These are phyloP conservation scores for Mormyrus lacerda DNA, from an alignment of 2,113 vertebrate genomes.

Conservation along the genomic window DNA sequence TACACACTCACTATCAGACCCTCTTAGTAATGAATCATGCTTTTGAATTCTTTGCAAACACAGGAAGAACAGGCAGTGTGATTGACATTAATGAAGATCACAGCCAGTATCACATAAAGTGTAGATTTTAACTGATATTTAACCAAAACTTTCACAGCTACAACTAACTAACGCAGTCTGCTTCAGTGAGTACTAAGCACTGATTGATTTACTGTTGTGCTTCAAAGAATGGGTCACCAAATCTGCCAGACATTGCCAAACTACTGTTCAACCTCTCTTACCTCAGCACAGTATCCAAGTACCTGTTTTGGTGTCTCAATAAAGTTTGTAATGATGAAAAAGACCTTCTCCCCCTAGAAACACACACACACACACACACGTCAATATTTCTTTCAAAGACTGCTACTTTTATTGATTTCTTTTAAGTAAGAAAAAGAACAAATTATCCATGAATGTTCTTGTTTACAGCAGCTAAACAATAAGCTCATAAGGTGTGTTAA, in stretches of 20 bases:
- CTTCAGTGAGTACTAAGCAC: background rate
- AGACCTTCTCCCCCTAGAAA: constrained; percentile 72
- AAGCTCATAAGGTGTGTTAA: background rate
- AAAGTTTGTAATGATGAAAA: constrained; percentile 82
- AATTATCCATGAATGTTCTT: background rate
- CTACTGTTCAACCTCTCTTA: constrained; percentile 44
- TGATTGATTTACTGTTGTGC: background rate
- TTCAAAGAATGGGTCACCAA: background rate
- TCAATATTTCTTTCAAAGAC: background rate
- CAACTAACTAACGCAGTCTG: background rate
- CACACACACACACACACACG: constrained; percentile 16
- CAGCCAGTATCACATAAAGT: background rate
- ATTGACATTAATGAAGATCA: background rate
- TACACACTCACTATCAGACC: background rate
- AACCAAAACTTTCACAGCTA: background rate
- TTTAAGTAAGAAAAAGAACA: background rate
- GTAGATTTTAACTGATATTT: background rate
- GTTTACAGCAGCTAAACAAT: background rate
- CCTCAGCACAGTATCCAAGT: constrained; percentile 77
- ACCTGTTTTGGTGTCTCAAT: constrained; percentile 80
- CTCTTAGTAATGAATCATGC: background rate
- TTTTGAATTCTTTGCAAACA: background rate
- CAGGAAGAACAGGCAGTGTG: background rate
- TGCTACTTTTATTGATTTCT: background rate
- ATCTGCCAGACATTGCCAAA: background rate